These are phyloP conservation scores for Tenthredo scrophulariae DNA, from an alignment of 2,888 invertebrate species.

Conservation along the genomic window DNA sequence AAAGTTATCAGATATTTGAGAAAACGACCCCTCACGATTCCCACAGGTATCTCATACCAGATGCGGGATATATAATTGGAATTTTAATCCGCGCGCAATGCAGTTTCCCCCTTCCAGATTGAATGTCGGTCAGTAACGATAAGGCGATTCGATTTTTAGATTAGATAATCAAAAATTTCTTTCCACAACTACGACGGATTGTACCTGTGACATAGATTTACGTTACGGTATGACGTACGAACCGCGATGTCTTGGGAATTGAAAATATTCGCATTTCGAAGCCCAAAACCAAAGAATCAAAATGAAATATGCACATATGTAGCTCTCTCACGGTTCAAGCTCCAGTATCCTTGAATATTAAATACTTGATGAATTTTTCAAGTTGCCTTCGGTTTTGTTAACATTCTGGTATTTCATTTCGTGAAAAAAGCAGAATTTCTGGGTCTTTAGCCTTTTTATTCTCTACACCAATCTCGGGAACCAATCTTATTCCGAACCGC, in stretches of 20 bases:
- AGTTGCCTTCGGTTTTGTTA: neutral
- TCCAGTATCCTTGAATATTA: neutral
- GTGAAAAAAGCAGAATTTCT: neutral
- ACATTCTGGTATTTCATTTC: neutral
- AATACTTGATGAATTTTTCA: neutral
- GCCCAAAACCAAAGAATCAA: neutral
- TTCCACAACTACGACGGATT: neutral
- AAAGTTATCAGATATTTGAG: neutral
- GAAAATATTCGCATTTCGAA: no score
- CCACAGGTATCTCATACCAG: neutral
- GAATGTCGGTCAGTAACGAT: neutral
- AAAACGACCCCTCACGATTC: neutral
- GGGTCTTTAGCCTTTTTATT: neutral
- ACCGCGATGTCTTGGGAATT: neutral
- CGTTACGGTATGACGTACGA: neutral
- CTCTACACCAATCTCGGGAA: neutral
- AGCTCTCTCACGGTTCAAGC: neutral
- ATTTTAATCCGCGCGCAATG: neutral
- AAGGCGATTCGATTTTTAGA: constrained; percentile 14
- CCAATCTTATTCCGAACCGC: constrained; percentile 24
- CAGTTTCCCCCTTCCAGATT: neutral
- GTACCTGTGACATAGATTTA: constrained; percentile 3
- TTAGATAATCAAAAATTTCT: constrained; percentile 8
- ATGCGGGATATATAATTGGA: neutral
- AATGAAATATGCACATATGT: neutral